phyloP scores from a whole-genome alignment of 2,797 vertebrate genomes.

The Hydrolagus colliei region DNA sequence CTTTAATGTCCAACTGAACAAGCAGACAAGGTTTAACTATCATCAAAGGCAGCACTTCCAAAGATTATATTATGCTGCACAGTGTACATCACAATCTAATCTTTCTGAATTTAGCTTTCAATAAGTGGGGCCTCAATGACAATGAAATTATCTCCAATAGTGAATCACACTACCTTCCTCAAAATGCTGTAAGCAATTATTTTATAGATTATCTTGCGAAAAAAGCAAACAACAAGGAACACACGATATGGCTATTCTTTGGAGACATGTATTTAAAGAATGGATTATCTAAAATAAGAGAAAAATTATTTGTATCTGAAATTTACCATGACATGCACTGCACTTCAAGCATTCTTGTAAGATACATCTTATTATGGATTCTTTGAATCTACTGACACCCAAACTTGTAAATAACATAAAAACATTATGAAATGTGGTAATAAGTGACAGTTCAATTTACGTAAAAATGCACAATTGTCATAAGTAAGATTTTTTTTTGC shows the following conservation, averaged over 20 bases:
- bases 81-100: too few species aligned
- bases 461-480: neutral
- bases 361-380: neutral
- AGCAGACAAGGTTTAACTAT: too few species aligned
- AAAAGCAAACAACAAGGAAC: neutral
- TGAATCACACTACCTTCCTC: neutral
- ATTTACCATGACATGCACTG: too few species aligned
- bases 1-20: too few species aligned
- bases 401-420: slow-evolving; percentile 3
- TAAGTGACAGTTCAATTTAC: slow-evolving; percentile 13
- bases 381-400: neutral
- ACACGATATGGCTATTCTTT: neutral
- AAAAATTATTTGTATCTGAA: too few species aligned
- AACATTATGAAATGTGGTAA: neutral
- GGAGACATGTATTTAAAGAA: neutral
- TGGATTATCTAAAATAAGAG: neutral
- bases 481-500: slow-evolving; percentile 2
- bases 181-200: neutral
- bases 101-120: neutral
- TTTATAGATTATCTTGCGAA: neutral
- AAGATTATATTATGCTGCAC: neutral
- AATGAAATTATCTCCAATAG: neutral
- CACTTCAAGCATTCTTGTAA: too few species aligned
- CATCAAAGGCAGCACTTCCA: too few species aligned
- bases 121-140: neutral